A percentile compares a stretch with the other conserved stretches of the same genome.
These are phyloP conservation scores for Ochropacha duplaris DNA, from an alignment of 2,888 invertebrate species.

Conservation along the genomic window DNA sequence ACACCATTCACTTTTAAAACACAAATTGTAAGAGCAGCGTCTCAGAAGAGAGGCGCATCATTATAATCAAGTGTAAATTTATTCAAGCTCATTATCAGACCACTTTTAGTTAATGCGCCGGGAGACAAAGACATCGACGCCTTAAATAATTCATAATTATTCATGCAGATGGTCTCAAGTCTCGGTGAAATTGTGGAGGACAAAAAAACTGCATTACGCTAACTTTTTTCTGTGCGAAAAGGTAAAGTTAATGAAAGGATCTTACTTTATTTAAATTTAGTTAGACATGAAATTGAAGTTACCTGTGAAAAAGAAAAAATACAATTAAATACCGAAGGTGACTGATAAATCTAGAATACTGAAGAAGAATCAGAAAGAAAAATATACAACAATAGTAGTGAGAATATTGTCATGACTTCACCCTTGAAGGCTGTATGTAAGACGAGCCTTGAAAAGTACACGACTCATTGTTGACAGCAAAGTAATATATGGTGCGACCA, in stretches of 20 bases:
- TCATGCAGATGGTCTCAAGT: conserved; percentile 50
- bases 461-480: neutral
- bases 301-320: neutral
- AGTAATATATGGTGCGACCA: neutral
- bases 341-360: too few relatives aligned
- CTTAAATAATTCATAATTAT: conserved; percentile 59
- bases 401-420: too few relatives aligned
- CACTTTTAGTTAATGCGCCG: conserved; percentile 49
- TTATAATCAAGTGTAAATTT: conserved; percentile 47
- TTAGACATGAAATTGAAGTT: neutral
- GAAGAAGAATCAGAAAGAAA: too few relatives aligned
- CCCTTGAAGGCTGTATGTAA: neutral
- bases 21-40: conserved; percentile 16
- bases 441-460: neutral
- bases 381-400: too few relatives aligned
- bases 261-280: neutral
- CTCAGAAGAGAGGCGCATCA: conserved; percentile 12
- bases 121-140: conserved; percentile 37
- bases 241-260: conserved; percentile 5
- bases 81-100: conserved; percentile 46
- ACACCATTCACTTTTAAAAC: neutral
- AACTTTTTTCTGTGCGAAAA: conserved; percentile 1
- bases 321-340: neutral
- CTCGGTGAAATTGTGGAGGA: conserved; percentile 10
- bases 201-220: conserved; percentile 8